Base-by-base conservation (phyloP, 2,113 vertebrate genomes). In the Bolborhynchus lineola region DNA sequence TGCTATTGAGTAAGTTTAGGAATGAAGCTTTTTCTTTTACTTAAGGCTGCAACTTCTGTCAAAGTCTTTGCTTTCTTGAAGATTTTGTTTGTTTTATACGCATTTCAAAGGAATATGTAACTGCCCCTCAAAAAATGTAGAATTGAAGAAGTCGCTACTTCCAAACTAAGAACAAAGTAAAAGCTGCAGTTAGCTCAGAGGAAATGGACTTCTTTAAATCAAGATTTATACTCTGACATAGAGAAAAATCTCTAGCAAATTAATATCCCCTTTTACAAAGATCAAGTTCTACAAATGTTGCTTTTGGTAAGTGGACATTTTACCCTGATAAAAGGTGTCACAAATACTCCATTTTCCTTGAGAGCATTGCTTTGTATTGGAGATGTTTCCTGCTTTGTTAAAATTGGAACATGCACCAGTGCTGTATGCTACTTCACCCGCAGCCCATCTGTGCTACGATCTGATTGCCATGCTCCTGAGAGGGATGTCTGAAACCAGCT, bases 371-470 rank as follows among this genome's bases (percentile, higher is more conserved):
- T 69, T 76, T 44, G 3, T 60, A 19, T 52, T 39, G 26, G 50
- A 70, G 21, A 24, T 16, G 18, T 52, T 65, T 86, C 42, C 17
- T 74, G 37, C 76, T 65, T 76, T 72, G 25, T 50, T 50, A 46
- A 42, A 29, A 7, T n/a, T 52, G 19, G 42, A 55, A 14, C 26
- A 4, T 47, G 29, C 12, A 18, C 17, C n/a, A 24, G 70, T 67
- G 33, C 44, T 78, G 28, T 6, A 23, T 1, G 1, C 12, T 13
- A 14, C 23, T 69, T 49, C 42, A 19, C 53, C 29, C 0, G 0
- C 35, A 37, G 39, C 11, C 47, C 55, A 16, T 37, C 59, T 82
- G 39, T 42, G 7, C 35, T 65, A 20, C 0, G 8, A 25, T 60
- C 47, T 11, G 25, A 16, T 47, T 64, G 39, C 35, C 0, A 0